Conservation (phyloP, 2,888 invertebrate genomes). For the Mythimna ferrago region DNA sequence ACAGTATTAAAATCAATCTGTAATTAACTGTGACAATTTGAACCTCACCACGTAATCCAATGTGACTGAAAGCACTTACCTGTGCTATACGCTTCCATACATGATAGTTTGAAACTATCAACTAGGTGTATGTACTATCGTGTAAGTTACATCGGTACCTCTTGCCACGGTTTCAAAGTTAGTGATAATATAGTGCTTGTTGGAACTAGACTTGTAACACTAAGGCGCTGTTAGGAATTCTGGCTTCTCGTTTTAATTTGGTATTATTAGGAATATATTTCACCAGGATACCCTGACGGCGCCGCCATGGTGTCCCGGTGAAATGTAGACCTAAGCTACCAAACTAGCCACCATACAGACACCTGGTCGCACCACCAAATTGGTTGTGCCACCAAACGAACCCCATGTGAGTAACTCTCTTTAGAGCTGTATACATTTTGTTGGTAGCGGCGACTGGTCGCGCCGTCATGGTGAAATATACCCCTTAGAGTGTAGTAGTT, state of each 20-base stretch:
- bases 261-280: too few relatives aligned
- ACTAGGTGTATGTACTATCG: neutral
- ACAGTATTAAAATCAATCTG: neutral
- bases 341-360: too few relatives aligned
- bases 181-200: conserved; percentile 10
- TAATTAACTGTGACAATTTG: conserved; percentile 6
- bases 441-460: too few relatives aligned
- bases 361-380: too few relatives aligned
- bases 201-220: neutral
- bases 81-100: conserved; percentile 22
- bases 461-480: too few relatives aligned
- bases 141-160: conserved; percentile 19
- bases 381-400: too few relatives aligned
- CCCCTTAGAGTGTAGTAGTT: too few relatives aligned
- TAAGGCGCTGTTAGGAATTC: conserved; percentile 9
- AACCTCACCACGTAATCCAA: conserved; percentile 14
- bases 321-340: too few relatives aligned
- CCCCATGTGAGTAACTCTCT: too few relatives aligned
- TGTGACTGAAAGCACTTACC: conserved; percentile 40
- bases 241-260: neutral
- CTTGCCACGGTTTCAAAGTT: conserved; percentile 13
- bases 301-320: too few relatives aligned
- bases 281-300: too few relatives aligned
- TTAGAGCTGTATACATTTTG: too few relatives aligned
- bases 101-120: conserved; percentile 41